These are phyloP conservation scores for Zoanthus solanderi DNA, from an alignment of 92 coral and sea anemone species.

Conservation along the genomic window DNA sequence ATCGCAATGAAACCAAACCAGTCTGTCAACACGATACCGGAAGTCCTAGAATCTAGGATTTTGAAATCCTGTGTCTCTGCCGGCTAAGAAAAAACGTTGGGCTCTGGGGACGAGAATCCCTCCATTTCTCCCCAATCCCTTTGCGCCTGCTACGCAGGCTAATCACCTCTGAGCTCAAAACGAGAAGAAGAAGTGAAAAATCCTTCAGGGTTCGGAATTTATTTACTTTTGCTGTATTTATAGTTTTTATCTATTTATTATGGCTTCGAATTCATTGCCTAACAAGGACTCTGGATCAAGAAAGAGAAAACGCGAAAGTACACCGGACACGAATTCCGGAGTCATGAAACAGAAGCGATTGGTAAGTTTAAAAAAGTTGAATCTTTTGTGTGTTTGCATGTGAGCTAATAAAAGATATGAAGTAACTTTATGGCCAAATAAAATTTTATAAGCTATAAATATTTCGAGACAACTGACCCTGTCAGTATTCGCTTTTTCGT, in stretches of 20 bases:
- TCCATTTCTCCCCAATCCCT: too few relatives aligned
- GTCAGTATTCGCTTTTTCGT: too few relatives aligned
- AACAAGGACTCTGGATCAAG: conserved; percentile 36
- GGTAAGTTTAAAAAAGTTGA: neutral
- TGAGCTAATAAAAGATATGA: neutral
- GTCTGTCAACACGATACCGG: too few relatives aligned
- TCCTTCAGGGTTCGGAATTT: conserved; percentile 1
- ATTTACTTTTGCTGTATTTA: conserved; percentile 3
- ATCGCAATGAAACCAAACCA: too few relatives aligned
- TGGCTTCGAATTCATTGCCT: conserved; percentile 30
- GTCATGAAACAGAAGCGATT: conserved; percentile 11
- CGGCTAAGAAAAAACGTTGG: too few relatives aligned
- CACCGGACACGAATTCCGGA: conserved; percentile 9
- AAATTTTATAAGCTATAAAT: too few relatives aligned
- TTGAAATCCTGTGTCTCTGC: too few relatives aligned
- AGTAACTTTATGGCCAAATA: too few relatives aligned
- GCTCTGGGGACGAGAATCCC: too few relatives aligned
- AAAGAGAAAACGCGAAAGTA: conserved; percentile 31
- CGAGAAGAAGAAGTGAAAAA: neutral
- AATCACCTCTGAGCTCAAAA: neutral
- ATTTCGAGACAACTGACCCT: too few relatives aligned
- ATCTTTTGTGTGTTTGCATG: neutral
- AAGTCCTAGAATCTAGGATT: too few relatives aligned
- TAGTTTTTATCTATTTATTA: neutral
- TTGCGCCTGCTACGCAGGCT: too few relatives aligned